A percentile compares a stretch with the other conserved stretches of the same genome.
phyloP scores from a whole-genome alignment of 2,797 vertebrate species.

The Onychomys arenicola region DNA sequence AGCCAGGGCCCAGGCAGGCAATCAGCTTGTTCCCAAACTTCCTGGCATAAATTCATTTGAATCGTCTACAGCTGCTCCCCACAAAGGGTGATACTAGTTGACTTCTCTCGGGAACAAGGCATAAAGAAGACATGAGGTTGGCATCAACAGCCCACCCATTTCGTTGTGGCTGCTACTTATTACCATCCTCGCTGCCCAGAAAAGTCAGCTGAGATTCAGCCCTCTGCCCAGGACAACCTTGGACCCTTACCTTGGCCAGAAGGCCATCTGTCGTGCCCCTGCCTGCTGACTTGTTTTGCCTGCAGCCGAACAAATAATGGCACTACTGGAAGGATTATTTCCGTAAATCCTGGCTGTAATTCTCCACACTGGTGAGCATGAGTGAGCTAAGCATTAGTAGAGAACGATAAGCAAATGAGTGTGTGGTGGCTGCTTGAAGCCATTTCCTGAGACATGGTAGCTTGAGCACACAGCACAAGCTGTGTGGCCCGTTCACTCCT shows the following conservation, averaged over 20 bases:
- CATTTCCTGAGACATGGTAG: not conserved
- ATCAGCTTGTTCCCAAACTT: not conserved
- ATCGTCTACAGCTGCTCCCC: not conserved
- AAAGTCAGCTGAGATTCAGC: not conserved
- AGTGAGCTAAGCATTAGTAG: not conserved
- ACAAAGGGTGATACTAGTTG: fast-evolving
- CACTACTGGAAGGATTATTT: fast-evolving
- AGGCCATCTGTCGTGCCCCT: not conserved
- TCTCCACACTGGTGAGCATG: no score
- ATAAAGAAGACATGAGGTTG: fast-evolving
- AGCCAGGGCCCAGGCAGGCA: fast-evolving
- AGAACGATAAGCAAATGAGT: not conserved
- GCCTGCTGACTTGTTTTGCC: not conserved
- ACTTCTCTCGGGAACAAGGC: not conserved
- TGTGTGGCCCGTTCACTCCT: not conserved
- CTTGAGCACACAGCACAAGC: not conserved
- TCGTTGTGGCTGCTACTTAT: not conserved
- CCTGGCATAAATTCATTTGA: not conserved
- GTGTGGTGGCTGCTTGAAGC: not conserved
- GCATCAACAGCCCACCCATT: not conserved
- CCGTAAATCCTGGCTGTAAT: not conserved
- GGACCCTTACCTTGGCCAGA: not conserved
- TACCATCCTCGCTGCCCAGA: not conserved
- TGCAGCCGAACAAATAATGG: not conserved
- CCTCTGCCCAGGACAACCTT: not conserved